A percentile compares a stretch with the other conserved stretches of the same genome.
phyloP scores from a whole-genome alignment of 2,888 invertebrate species.

The Ormia ochracea region DNA sequence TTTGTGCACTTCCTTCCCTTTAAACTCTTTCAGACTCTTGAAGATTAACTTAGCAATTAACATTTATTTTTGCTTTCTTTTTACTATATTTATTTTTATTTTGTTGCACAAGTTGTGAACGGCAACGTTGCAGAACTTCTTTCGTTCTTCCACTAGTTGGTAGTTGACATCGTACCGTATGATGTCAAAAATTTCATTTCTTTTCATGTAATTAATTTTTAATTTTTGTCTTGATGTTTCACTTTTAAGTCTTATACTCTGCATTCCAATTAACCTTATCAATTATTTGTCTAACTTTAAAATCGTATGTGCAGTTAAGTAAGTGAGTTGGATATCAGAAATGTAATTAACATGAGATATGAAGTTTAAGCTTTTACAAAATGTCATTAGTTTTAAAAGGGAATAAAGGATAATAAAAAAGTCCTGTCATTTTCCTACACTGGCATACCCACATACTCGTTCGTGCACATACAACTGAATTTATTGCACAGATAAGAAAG shows the following conservation, averaged over 20 bases:
- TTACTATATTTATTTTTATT: neutral
- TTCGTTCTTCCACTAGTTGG: neutral
- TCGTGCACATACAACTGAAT: too few species aligned
- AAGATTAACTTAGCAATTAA: slow-evolving; percentile 51
- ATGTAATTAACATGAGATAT: too few species aligned
- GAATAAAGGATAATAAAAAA: too few species aligned
- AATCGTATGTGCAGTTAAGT: neutral
- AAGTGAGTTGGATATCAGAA: neutral
- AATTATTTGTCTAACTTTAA: slow-evolving; percentile 31
- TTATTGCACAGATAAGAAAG: too few species aligned
- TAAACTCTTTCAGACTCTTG: slow-evolving; percentile 12
- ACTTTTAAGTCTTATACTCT: neutral
- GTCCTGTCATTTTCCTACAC: too few species aligned
- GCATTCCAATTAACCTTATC: slow-evolving; percentile 22
- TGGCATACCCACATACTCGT: too few species aligned
- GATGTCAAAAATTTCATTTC: slow-evolving; percentile 13
- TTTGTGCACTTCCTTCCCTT: neutral
- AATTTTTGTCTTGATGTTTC: neutral
- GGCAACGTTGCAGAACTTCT: neutral
- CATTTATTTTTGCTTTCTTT: slow-evolving; percentile 26
- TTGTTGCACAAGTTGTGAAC: neutral
- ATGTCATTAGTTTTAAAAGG: too few species aligned
- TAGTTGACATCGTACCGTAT: neutral
- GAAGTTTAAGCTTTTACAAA: too few species aligned
- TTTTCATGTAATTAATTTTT: slow-evolving; percentile 33